Base-by-base conservation (phyloP, 2,888 invertebrate species). In the Nomada ruficornis region DNA sequence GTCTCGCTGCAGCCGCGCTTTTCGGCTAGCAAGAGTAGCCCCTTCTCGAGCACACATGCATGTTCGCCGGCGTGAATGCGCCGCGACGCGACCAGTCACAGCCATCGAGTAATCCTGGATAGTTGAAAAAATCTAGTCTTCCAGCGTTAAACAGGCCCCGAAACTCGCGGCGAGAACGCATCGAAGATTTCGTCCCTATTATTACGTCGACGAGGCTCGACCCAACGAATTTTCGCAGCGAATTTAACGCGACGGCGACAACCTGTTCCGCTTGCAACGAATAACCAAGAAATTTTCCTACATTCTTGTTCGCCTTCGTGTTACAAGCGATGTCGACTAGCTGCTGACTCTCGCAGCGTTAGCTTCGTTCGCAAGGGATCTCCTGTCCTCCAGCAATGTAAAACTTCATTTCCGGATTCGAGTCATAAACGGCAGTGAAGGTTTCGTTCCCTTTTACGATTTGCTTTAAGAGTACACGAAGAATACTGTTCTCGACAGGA, bases 11-110 rank as follows among this genome's bases (percentile, higher is more conserved):
- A 87, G 65, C 83, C 75, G 82, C 80, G 83, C 59, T 89, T 86
- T 89, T 88, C 84, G 82, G 81, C 81, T 73, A 87, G 77, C 87
- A 84, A 88, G 82, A 88, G 88, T 87, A 90, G 89, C 88, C 88
- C 86, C 89, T 91, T 90, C 89, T 89, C 88, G 89, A 88, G 87
- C 88, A 87, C 1, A 5, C 36, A 7, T 36, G 36, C 91, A 85
- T 91, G 89, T 89, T 91, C 88, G 78, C 77, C 80, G 85, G 83
- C 87, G 86, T 89, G 88, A 88, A 86, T 88, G 88, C 86, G 83
- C 86, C 82, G 85, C 83, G 78, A 84, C 77, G 86, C 81, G 83
- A 86, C 83, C 88, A 89, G 89, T 90, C 88, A 82, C 79, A 83
- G 86, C 84, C 85, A 80, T 86, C 88, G 86, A 87, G 78, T 79